Evolutionary conservation across 35 echinoderm and acorn worm species (phyloP).

Genomic region (Patiria miniata): DNA sequence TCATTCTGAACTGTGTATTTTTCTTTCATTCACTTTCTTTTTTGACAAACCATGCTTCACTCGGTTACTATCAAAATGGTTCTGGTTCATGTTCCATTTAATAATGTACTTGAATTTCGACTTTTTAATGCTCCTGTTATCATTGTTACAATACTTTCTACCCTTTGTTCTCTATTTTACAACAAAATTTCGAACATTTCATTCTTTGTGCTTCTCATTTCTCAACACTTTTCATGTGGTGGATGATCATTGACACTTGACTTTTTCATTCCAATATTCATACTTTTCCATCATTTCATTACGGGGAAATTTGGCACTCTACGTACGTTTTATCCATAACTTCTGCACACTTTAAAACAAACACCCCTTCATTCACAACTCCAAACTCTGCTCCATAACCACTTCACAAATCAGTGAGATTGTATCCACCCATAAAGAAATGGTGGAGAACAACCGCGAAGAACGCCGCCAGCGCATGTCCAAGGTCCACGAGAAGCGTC

Average conservation of each 20-base stretch:
- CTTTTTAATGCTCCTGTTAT: too few species aligned
- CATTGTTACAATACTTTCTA: too few species aligned
- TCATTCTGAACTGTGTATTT: too few species aligned
- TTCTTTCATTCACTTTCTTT: too few species aligned
- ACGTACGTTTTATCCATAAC: background rate
- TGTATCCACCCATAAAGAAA: constrained; percentile 63
- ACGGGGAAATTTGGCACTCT: too few species aligned
- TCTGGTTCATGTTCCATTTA: too few species aligned
- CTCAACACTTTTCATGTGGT: background rate
- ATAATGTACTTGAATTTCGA: too few species aligned
- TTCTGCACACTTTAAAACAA: background rate
- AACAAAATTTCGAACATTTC: too few species aligned
- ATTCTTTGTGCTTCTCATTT: background rate
- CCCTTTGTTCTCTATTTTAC: too few species aligned
- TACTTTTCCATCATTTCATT: background rate
- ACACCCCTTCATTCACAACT: background rate
- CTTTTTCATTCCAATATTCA: background rate
- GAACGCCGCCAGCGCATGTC: constrained; percentile 80
- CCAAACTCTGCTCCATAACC: background rate
- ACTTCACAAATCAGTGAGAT: constrained; percentile 67
- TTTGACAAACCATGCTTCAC: too few species aligned
- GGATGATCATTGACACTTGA: background rate
- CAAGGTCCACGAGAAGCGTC: constrained; percentile 55
- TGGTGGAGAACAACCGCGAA: constrained; percentile 52
- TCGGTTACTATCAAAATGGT: too few species aligned